These are phyloP conservation scores for Eumacrocentrus americanus DNA, from an alignment of 2,888 invertebrate genomes.

Conservation along the genomic window DNA sequence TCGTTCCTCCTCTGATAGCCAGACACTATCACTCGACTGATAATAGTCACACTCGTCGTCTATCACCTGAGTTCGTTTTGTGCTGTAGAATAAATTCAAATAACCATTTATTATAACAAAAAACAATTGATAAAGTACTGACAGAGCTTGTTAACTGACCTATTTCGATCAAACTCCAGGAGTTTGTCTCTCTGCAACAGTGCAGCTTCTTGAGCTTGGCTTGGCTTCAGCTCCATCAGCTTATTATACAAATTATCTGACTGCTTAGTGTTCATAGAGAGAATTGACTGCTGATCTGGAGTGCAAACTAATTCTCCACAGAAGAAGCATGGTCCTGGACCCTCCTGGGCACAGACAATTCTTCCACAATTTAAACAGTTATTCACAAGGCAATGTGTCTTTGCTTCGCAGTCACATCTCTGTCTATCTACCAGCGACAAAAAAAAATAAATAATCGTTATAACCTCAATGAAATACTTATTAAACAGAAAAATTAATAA, in stretches of 20 bases:
- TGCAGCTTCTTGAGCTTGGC: slow-evolving; percentile 72
- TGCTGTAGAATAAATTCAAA: slow-evolving; percentile 61
- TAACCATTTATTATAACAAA: background rate
- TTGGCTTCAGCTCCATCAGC: slow-evolving; percentile 65
- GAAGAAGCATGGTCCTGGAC: slow-evolving; percentile 94
- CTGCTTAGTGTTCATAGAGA: slow-evolving; percentile 72
- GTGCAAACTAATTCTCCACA: slow-evolving; percentile 88
- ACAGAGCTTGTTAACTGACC: slow-evolving; percentile 61
- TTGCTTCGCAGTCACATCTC: slow-evolving; percentile 90
- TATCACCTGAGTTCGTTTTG: slow-evolving; percentile 77
- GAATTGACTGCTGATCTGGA: slow-evolving; percentile 72
- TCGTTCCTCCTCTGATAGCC: slow-evolving; percentile 77
- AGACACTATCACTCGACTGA: slow-evolving; percentile 75
- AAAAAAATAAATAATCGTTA: slow-evolving; percentile 12
- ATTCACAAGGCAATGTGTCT: slow-evolving; percentile 85
- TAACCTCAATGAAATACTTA: background rate
- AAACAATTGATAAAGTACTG: background rate
- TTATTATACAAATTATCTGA: slow-evolving; percentile 72
- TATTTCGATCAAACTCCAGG: slow-evolving; percentile 82
- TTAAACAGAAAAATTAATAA: background rate
- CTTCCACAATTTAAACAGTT: slow-evolving; percentile 95
- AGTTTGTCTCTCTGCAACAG: slow-evolving; percentile 79
- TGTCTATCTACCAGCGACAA: slow-evolving; percentile 72
- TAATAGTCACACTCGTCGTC: slow-evolving; percentile 97
- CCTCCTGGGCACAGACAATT: slow-evolving; percentile 94